These are phyloP conservation scores for Eupithecia centaureata DNA, from an alignment of 2,888 invertebrate species.

Conservation along the genomic window DNA sequence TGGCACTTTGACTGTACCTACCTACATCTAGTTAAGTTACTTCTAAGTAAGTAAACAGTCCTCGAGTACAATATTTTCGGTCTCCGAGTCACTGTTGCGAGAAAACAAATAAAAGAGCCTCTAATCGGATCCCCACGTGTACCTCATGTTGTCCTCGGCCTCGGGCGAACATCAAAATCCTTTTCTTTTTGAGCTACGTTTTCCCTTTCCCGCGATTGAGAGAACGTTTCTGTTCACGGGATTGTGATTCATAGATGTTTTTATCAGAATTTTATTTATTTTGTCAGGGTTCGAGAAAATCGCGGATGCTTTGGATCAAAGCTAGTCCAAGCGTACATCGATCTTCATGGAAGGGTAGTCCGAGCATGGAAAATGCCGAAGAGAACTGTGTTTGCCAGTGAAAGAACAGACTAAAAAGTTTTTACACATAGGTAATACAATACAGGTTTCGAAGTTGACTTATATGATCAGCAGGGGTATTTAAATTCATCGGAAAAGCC, in stretches of 20 bases:
- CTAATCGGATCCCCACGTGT: slow-evolving; percentile 26
- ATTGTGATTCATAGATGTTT: slow-evolving; percentile 8
- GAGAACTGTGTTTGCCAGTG: not conserved
- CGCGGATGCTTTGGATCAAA: not conserved
- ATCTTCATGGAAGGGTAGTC: not conserved
- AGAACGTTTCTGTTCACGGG: slow-evolving; percentile 3
- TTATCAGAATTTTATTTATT: slow-evolving; percentile 13
- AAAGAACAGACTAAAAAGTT: too few relatives aligned
- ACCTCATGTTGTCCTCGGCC: slow-evolving; percentile 17
- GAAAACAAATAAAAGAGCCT: slow-evolving; percentile 25
- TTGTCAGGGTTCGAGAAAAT: not conserved
- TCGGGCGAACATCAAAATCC: slow-evolving; percentile 22
- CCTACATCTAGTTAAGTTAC: not conserved
- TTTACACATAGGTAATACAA: too few relatives aligned
- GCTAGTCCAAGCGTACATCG: not conserved
- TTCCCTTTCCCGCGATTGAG: slow-evolving; percentile 5
- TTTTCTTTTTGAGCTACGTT: slow-evolving; percentile 13
- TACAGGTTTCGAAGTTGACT: too few relatives aligned
- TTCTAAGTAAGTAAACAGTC: not conserved
- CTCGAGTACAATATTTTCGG: not conserved
- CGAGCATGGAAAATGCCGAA: not conserved
- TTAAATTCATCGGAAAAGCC: too few relatives aligned
- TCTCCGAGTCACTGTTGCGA: not conserved
- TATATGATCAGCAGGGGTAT: too few relatives aligned
- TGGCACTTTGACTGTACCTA: not conserved